These are phyloP conservation scores for Fulmarus glacialis DNA, from an alignment of 2,113 vertebrate species.

Conservation along the genomic window DNA sequence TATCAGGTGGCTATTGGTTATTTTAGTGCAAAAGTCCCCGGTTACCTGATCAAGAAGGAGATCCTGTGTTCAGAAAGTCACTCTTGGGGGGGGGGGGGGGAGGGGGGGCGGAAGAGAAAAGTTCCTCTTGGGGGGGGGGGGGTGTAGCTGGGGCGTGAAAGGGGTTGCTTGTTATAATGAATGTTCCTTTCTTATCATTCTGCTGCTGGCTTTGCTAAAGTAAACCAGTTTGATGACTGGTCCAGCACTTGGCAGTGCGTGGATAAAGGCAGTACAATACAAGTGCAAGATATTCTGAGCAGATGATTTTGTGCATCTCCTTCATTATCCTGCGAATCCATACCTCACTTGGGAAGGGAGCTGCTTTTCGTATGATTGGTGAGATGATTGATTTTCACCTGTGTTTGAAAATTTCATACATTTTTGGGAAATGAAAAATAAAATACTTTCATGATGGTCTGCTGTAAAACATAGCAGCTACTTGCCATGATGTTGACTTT, in stretches of 20 bases:
- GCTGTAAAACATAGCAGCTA: constrained; percentile 63
- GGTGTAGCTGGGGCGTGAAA: neutral
- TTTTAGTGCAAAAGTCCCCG: neutral
- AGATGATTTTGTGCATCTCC: neutral
- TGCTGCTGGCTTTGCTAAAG: neutral
- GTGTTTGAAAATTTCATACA: constrained; percentile 39
- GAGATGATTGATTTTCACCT: constrained; percentile 30
- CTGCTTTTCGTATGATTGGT: neutral
- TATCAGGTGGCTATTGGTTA: neutral
- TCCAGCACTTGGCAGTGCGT: neutral
- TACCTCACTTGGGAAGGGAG: neutral
- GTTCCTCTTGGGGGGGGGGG: no score
- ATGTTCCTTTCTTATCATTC: neutral
- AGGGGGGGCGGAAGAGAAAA: no score
- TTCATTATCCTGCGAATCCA: neutral
- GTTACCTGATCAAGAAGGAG: neutral
- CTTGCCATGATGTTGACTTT: constrained; percentile 68
- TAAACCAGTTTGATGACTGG: neutral
- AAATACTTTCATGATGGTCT: constrained; percentile 44
- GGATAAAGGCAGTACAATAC: neutral
- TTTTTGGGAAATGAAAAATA: constrained; percentile 66
- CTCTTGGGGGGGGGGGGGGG: rapidly evolving
- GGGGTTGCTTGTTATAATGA: neutral
- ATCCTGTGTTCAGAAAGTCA: neutral
- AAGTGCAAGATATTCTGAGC: neutral